Conservation (phyloP, 2,888 invertebrate genomes). For the Pyrocoelia pectoralis region DNA sequence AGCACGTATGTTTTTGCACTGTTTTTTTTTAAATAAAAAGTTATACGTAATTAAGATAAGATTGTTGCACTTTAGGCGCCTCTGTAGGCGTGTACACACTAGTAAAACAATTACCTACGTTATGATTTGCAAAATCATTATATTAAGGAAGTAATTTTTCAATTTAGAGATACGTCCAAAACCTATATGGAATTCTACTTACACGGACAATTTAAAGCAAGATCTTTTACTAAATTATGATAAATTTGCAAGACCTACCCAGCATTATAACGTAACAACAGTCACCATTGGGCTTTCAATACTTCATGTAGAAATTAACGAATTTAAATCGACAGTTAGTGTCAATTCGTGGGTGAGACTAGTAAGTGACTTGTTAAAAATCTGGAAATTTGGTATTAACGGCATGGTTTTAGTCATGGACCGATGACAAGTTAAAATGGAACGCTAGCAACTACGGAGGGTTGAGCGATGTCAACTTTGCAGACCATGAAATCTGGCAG, state of each 20-base stretch:
- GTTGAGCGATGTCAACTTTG: constrained; percentile 67
- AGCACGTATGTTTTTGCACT: constrained; percentile 29
- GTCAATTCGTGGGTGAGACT: constrained; percentile 68
- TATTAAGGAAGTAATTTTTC: constrained; percentile 27
- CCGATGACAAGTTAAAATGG: constrained; percentile 78
- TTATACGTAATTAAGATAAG: neutral
- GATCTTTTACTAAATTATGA: constrained; percentile 67
- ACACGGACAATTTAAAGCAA: constrained; percentile 64
- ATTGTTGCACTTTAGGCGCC: neutral
- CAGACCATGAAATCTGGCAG: constrained; percentile 79
- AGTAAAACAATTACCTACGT: too few species aligned
- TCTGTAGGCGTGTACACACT: neutral
- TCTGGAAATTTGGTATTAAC: too few species aligned
- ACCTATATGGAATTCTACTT: constrained; percentile 65
- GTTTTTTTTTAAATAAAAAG: neutral
- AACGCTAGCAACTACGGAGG: constrained; percentile 72
- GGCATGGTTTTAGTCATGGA: constrained; percentile 69
- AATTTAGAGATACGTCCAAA: constrained; percentile 53
- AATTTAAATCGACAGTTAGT: constrained; percentile 67
- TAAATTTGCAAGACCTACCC: constrained; percentile 64
- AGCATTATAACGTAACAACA: constrained; percentile 62
- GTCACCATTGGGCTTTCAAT: constrained; percentile 67
- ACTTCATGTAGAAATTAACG: constrained; percentile 72
- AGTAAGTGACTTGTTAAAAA: constrained; percentile 60
- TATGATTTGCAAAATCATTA: too few species aligned